Evolutionary conservation across 2,888 invertebrate genomes (phyloP).

Genomic region (Fabriciana adippe): DNA sequence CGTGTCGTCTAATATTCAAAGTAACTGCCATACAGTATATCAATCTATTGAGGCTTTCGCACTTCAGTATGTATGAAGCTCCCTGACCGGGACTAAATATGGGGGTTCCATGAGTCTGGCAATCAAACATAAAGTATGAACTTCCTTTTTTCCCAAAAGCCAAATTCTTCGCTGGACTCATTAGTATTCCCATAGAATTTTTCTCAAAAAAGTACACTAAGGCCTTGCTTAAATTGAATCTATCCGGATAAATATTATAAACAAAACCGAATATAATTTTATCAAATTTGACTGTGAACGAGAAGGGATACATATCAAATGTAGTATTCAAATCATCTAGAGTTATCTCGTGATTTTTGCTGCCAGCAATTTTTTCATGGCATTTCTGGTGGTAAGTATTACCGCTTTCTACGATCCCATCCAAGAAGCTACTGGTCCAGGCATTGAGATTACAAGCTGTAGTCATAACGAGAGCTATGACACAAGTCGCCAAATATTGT

Average conservation of each 20-base stretch:
- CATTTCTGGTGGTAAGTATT: constrained; percentile 81
- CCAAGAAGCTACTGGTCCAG: constrained; percentile 84
- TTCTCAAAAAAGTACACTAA: constrained; percentile 83
- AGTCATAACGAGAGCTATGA: constrained; percentile 82
- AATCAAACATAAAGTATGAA: constrained; percentile 87
- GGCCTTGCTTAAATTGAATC: constrained; percentile 85
- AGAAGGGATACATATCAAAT: constrained; percentile 82
- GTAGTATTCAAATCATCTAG: constrained; percentile 80
- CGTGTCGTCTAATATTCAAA: constrained; percentile 80
- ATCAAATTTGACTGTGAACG: constrained; percentile 81
- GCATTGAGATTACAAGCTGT: constrained; percentile 83
- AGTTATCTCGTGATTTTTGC: constrained; percentile 80
- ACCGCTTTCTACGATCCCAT: constrained; percentile 84
- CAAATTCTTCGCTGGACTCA: constrained; percentile 77
- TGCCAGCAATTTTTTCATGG: constrained; percentile 61
- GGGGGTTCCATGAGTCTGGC: constrained; percentile 83
- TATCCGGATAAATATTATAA: constrained; percentile 78
- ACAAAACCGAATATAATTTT: constrained; percentile 84
- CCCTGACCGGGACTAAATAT: constrained; percentile 83
- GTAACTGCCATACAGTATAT: constrained; percentile 85
- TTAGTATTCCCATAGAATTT: constrained; percentile 77
- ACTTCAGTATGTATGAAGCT: constrained; percentile 83
- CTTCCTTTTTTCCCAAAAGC: constrained; percentile 75
- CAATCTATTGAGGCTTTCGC: constrained; percentile 82
- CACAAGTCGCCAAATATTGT: constrained; percentile 84